Conservation (phyloP, 2,113 vertebrate species). For the Lamprologus sp. region DNA sequence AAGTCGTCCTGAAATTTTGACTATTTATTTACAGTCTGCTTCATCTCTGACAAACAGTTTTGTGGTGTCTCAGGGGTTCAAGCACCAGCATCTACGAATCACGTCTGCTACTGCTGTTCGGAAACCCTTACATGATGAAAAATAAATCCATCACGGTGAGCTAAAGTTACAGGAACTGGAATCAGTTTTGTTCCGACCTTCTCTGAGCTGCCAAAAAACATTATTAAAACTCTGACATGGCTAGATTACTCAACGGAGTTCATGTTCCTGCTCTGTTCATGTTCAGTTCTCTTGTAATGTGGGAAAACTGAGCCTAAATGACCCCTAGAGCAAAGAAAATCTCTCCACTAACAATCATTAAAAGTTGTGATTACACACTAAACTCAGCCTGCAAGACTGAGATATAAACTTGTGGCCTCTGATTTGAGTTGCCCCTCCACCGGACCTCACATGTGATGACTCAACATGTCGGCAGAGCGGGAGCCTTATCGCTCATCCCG, state of each 20-base stretch:
- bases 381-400: background rate
- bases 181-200: background rate
- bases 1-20: rapidly evolving
- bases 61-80: background rate
- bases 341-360: background rate
- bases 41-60: background rate
- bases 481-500: slow-evolving; percentile 52
- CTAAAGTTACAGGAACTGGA: background rate
- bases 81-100: background rate
- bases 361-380: background rate
- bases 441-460: slow-evolving; percentile 31
- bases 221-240: background rate
- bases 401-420: background rate
- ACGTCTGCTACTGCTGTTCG: background rate
- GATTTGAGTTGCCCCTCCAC: background rate
- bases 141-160: rapidly evolving
- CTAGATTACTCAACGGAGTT: rapidly evolving
- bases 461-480: slow-evolving; percentile 29
- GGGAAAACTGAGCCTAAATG: background rate
- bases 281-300: background rate
- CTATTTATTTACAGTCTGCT: background rate
- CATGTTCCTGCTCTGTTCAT: background rate
- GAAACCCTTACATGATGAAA: background rate
- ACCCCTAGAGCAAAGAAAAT: background rate
- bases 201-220: background rate